These are phyloP conservation scores for Calyptomena viridis DNA, from an alignment of 2,113 vertebrate genomes.

Conservation along the genomic window DNA sequence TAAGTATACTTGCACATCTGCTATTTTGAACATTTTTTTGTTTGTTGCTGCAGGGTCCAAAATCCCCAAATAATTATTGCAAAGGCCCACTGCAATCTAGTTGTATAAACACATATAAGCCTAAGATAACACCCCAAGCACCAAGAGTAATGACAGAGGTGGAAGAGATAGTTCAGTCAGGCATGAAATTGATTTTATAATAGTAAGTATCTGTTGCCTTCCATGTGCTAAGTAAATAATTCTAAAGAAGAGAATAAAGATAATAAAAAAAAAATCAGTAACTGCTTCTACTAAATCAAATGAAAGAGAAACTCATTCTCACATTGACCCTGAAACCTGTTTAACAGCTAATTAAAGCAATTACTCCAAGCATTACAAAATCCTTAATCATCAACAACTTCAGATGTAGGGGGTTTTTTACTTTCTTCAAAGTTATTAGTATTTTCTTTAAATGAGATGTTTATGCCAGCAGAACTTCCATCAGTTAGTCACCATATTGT, in stretches of 20 bases:
- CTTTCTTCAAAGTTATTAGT: not conserved
- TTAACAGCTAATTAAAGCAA: slow-evolving; percentile 95
- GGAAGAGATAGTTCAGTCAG: slow-evolving; percentile 85
- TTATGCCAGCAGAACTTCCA: not conserved
- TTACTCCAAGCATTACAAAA: slow-evolving; percentile 83
- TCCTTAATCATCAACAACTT: slow-evolving; percentile 79
- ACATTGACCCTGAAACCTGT: slow-evolving; percentile 89
- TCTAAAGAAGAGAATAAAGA: slow-evolving; percentile 87
- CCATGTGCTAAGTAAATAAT: slow-evolving; percentile 94
- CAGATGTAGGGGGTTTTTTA: not conserved
- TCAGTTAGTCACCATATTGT: not conserved
- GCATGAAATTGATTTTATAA: slow-evolving; percentile 99
- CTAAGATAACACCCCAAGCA: slow-evolving; percentile 74
- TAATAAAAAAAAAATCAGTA: slow-evolving; percentile 91
- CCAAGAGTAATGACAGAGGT: slow-evolving; percentile 80
- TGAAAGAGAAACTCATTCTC: slow-evolving; percentile 83
- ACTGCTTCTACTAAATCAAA: slow-evolving; percentile 89
- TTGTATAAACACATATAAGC: slow-evolving; percentile 77
- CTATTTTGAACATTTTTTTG: slow-evolving; percentile 36
- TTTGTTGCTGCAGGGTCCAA: slow-evolving; percentile 61
- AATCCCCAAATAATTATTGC: slow-evolving; percentile 73
- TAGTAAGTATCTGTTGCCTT: slow-evolving; percentile 94
- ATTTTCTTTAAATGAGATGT: not conserved
- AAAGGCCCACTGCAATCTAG: slow-evolving; percentile 67
- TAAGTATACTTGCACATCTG: slow-evolving; percentile 32